Evolutionary conservation across 2,888 invertebrate species (phyloP), one percentile per base, ranked within the genome.

Genomic region (Drosophila neotestacea): DNA sequence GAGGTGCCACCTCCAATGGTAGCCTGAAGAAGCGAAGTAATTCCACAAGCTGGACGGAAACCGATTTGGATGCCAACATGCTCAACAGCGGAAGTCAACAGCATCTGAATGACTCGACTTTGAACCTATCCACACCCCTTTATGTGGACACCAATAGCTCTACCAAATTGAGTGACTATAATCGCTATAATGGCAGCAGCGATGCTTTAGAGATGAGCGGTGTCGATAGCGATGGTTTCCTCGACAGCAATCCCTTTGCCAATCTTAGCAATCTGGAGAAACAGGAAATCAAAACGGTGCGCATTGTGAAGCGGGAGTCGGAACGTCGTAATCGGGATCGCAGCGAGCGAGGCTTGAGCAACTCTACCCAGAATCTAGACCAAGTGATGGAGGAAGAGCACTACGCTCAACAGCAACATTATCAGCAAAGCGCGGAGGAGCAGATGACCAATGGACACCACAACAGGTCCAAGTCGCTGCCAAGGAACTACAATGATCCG

Each of bases 221-320:
- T 4, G 88, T 92, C 5, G 93, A 92, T 41, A 92, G 91, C 69
- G 92, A 93, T 67, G 92, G 92, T 11, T 91, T 92, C 36, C 73
- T 92, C 22, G 92, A 92, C 32, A 89, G 89, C 36, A 92, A 91
- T 73, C 91, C 90, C 1, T 93, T 92, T 69, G 90, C 94, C 67
- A 95, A 95, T 85, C 93, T 96, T 55, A 95, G 93, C 28, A 95
- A 94, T 89, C 95, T 96, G 63, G 98, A 98, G 90, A 97, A 97
- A 82, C 95, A 96, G 91, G 97, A 98, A 93, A 97, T 97, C 66
- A 97, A 98, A 94, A 98, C 98, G 0, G 98, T 98, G 16, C 94
- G 98, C 67, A 98, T 98, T 86, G 98, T 98, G 0, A 98, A 98
- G 93, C 94, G 98, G 11, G 97, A 98, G 91, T 97, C 97, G 27